Conservation (phyloP, 2,113 vertebrate genomes). For the Marcusenius ussheri region DNA sequence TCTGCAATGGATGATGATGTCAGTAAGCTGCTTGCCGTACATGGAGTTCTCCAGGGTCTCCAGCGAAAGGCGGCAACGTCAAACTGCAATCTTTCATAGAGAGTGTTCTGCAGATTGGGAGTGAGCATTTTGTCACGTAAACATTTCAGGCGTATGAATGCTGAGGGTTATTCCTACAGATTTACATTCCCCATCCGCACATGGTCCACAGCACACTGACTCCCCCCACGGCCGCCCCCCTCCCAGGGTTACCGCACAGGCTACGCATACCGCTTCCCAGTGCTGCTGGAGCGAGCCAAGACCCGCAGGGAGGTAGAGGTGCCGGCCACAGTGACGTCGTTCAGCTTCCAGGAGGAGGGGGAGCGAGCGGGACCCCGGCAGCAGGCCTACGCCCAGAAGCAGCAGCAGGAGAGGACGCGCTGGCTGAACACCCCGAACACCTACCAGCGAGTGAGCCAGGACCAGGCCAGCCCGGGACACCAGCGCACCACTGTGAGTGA, state of each 20-base stretch:
- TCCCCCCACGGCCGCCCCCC: neutral
- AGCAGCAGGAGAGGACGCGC: slow-evolving; percentile 92
- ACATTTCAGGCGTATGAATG: neutral
- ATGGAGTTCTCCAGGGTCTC: neutral
- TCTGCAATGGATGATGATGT: neutral
- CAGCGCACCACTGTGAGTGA: slow-evolving; percentile 74
- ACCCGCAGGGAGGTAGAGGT: slow-evolving; percentile 88
- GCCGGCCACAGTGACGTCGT: slow-evolving; percentile 80
- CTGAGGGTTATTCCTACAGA: neutral
- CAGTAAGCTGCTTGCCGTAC: neutral
- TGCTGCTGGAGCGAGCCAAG: slow-evolving; percentile 83
- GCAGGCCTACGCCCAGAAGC: slow-evolving; percentile 78
- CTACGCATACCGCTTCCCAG: slow-evolving; percentile 87
- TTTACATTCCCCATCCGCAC: neutral
- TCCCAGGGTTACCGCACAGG: slow-evolving; percentile 85
- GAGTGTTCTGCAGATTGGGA: neutral
- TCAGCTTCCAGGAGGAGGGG: slow-evolving; percentile 75
- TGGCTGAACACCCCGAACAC: slow-evolving; percentile 97
- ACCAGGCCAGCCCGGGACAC: slow-evolving; percentile 67
- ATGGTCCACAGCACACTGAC: neutral
- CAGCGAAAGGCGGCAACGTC: neutral
- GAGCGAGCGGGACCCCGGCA: slow-evolving; percentile 54
- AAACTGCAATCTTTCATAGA: neutral
- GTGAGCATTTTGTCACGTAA: neutral
- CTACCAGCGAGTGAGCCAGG: slow-evolving; percentile 83